phyloP scores from a whole-genome alignment of 1,140 invertebrate species.

The Bombus superbus region DNA sequence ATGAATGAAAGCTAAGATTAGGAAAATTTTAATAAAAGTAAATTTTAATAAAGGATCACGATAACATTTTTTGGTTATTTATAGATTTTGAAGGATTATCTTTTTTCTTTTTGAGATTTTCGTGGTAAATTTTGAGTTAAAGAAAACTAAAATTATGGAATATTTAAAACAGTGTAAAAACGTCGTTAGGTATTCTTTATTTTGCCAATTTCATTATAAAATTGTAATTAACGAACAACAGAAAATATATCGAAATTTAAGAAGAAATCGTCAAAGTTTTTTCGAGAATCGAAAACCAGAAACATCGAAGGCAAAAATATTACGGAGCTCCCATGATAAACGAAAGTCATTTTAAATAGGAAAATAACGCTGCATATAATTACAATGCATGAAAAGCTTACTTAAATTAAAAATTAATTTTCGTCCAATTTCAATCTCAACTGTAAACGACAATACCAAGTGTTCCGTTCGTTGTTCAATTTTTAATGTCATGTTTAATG shows the following conservation, averaged over 20 bases:
- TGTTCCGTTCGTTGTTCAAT: not conserved
- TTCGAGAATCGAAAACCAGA: too few species aligned
- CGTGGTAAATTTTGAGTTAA: too few species aligned
- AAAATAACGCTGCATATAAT: not conserved
- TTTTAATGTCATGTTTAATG: not conserved
- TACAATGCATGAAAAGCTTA: too few species aligned
- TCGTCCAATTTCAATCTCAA: not conserved
- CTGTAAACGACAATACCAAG: not conserved
- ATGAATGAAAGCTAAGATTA: not conserved
- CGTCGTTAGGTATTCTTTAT: not conserved
- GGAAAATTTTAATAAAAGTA: not conserved
- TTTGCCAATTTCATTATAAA: not conserved
- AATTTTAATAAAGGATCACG: too few species aligned
- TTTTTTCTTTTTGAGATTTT: too few species aligned
- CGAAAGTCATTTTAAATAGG: not conserved
- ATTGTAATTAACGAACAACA: not conserved
- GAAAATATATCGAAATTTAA: not conserved
- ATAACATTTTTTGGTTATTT: too few species aligned
- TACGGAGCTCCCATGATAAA: not conserved
- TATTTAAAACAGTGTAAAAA: too few species aligned
- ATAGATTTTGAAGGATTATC: too few species aligned
- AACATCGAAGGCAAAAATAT: not conserved
- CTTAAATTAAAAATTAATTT: conserved; percentile 14
- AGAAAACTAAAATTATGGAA: too few species aligned
- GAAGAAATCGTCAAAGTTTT: too few species aligned